Percentiles rank a stretch among this genome's conserved stretches.
phyloP scores from a whole-genome alignment of 2,888 invertebrate species.

The Boloria euphrosyne region DNA sequence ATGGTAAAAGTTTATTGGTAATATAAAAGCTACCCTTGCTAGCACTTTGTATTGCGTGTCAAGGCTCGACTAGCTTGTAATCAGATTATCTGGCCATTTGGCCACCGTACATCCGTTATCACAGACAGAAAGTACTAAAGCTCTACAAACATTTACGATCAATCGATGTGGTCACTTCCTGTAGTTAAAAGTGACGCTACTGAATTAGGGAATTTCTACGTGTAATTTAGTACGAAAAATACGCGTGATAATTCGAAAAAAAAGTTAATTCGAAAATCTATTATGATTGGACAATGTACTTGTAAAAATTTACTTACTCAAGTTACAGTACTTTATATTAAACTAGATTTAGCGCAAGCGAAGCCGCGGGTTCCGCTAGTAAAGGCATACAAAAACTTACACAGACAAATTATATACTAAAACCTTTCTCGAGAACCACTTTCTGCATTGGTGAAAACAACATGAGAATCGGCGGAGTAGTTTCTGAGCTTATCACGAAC shows the following conservation, averaged over 20 bases:
- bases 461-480: no score
- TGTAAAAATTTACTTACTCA: no score
- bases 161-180: slow-evolving; percentile 27
- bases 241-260: background rate
- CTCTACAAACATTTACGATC: slow-evolving; percentile 29
- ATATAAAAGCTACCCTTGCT: background rate
- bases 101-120: slow-evolving; percentile 52
- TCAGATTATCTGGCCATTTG: slow-evolving; percentile 64
- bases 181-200: slow-evolving; percentile 1
- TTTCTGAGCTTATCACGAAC: no score
- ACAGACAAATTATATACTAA: no score
- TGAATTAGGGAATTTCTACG: background rate
- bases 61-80: slow-evolving; percentile 62
- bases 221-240: background rate
- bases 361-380: no score
- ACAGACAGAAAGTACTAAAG: slow-evolving; percentile 57
- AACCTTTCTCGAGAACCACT: no score
- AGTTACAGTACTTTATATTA: no score
- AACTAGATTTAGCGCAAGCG: no score
- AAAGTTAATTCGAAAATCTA: no score
- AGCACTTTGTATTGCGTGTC: slow-evolving; percentile 63
- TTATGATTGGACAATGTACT: no score
- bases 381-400: no score
- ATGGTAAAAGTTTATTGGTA: slow-evolving; percentile 6
- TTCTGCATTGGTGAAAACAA: no score